Evolutionary conservation across 2,888 invertebrate genomes (phyloP), one percentile per base, ranked within the genome.

Genomic region (Chelonus formosanus): DNA sequence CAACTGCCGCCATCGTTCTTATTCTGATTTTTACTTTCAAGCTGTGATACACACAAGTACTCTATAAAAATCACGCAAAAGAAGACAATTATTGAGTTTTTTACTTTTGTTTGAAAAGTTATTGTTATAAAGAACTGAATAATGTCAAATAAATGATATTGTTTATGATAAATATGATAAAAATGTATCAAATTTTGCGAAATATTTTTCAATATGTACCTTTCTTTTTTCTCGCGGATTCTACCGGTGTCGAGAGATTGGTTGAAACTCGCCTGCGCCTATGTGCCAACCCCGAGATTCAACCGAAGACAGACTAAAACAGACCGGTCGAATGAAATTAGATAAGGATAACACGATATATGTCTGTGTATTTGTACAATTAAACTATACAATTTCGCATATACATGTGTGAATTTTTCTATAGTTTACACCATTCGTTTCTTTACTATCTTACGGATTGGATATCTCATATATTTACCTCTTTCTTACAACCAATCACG

Each of bases 1-100:
- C 81, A 68, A 82, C 79, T 73, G 81, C 78, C 80, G 82, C 82
- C 82, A 82, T 83, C 74, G 75, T 31, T 44, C 47, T 34, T 47
- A 34, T 47, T 34, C 47, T 47, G 58, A 47, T 58, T 44, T 57
- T 40, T 45, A 43, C 31, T 43, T 57, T 20, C 43, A 40, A 5
- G 20, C 31, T 44, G 20, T 57, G 8, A 52, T 34, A 48, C n/a
- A 48, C 40, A 40, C 4, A 40, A 40, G 40, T 40, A 40, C 40
- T 40, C 40, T 40, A 40, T 6, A 40, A 40, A 3, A 48, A 52
- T 52, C 34, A 3, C 8, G 32, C 7, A 10, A 52, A 52, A 52
- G 32, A 52, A 7, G 32, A 32, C 40, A 40, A 40, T 40, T 40
- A 40, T 40, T 40, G 40, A 5, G 6, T 40, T 40, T 40, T 20